Percentiles rank a stretch among this genome's conserved stretches.
phyloP scores from a whole-genome alignment of 2,797 vertebrate species.

The Carapus acus region DNA sequence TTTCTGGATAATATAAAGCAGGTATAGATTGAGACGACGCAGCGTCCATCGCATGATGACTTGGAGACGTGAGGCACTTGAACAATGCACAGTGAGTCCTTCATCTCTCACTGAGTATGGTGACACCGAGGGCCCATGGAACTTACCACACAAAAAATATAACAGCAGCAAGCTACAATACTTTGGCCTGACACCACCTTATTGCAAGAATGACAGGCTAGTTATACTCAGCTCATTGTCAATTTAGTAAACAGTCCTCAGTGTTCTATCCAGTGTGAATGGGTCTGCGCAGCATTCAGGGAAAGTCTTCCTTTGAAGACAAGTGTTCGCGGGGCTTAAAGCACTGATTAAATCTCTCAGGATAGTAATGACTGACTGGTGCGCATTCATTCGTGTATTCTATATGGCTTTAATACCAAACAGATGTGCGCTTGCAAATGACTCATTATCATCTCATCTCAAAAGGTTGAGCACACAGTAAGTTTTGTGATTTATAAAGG shows the following conservation, averaged over 20 bases:
- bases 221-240: constrained; percentile 48
- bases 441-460: constrained; percentile 30
- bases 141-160: constrained; percentile 39
- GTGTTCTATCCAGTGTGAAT: constrained; percentile 24
- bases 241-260: constrained; percentile 43
- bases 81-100: constrained; percentile 19
- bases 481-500: constrained; percentile 25
- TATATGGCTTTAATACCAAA: constrained; percentile 8
- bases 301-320: constrained; percentile 22
- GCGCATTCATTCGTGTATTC: constrained; percentile 29
- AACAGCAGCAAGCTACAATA: constrained; percentile 40
- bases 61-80: constrained; percentile 30
- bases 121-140: constrained; percentile 36
- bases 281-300: constrained; percentile 26
- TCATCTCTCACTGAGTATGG: constrained; percentile 29
- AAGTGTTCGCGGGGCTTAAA: constrained; percentile 12
- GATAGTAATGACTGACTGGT: constrained; percentile 3
- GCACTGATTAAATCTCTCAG: constrained; percentile 21
- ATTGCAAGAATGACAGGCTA: constrained; percentile 43
- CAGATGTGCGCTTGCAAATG: constrained; percentile 22
- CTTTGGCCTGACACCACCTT: constrained; percentile 35
- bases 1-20: constrained; percentile 38
- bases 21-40: constrained; percentile 28
- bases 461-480: constrained; percentile 11
- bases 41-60: constrained; percentile 28